These are phyloP conservation scores for Zygogramma bicolorata DNA, from an alignment of 2,888 invertebrate genomes.

Conservation along the genomic window DNA sequence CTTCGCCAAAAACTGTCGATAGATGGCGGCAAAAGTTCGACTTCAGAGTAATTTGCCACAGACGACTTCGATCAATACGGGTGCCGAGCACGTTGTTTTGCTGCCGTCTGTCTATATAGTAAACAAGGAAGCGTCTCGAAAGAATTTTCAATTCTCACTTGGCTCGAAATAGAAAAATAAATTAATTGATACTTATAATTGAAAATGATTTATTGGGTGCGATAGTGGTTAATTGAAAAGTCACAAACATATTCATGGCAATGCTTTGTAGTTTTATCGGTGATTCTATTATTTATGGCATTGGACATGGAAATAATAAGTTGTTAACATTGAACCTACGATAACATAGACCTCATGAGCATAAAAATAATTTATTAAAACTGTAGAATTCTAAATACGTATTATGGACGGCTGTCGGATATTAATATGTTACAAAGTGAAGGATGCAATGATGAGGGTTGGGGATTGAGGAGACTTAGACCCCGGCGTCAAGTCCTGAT, in stretches of 20 bases:
- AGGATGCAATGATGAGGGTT: no score
- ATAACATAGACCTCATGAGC: conserved; percentile 1
- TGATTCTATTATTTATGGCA: conserved; percentile 6
- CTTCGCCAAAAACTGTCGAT: conserved; percentile 43
- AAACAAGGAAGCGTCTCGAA: neutral
- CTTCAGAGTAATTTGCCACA: conserved; percentile 17
- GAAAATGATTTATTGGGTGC: neutral
- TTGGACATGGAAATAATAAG: neutral
- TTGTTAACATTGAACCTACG: conserved; percentile 19
- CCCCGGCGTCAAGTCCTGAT: no score
- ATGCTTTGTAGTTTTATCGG: conserved; percentile 1
- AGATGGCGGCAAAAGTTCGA: conserved; percentile 54
- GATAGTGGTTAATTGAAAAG: conserved; percentile 19
- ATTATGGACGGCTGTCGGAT: neutral
- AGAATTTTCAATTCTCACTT: neutral
- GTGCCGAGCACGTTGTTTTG: conserved; percentile 10
- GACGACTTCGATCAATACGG: conserved; percentile 48
- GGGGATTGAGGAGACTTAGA: no score
- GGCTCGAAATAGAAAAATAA: neutral
- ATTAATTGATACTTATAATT: neutral
- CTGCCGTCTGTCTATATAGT: neutral
- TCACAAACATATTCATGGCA: neutral
- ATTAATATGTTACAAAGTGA: neutral
- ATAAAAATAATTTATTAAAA: neutral
- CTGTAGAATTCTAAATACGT: neutral